A percentile compares a stretch with the other conserved stretches of the same genome.
Conservation (phyloP, 2,113 vertebrate species). For the Dromaius novaehollandiae region DNA sequence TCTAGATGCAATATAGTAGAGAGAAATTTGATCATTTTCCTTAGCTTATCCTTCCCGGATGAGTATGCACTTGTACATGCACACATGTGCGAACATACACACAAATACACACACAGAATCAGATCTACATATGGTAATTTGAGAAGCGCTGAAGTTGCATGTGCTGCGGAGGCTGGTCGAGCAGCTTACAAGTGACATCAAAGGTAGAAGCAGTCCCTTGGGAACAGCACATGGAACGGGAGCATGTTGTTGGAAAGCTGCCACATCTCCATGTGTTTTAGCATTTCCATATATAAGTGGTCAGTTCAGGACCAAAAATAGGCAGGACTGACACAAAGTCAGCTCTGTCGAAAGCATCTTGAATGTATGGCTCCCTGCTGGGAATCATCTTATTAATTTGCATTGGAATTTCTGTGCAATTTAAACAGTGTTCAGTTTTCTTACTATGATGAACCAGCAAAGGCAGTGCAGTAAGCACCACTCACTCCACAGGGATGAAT, state of each 20-base stretch:
- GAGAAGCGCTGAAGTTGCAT: background rate
- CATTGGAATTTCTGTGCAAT: background rate
- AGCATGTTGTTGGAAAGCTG: background rate
- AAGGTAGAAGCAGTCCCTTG: background rate
- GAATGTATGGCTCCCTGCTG: background rate
- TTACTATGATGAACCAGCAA: background rate
- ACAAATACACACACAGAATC: accelerated
- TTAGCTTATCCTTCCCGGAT: background rate
- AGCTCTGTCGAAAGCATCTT: background rate
- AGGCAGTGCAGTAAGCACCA: background rate
- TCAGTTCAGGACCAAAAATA: slow-evolving; percentile 18
- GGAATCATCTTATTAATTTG: background rate
- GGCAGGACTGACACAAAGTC: background rate
- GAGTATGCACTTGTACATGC: accelerated
- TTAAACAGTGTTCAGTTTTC: background rate
- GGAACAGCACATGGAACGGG: background rate
- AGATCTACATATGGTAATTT: accelerated
- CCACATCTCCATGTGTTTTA: background rate
- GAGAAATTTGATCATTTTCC: background rate
- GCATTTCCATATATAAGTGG: background rate
- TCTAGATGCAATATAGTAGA: background rate
- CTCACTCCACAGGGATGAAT: background rate
- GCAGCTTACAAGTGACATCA: background rate
- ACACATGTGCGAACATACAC: accelerated
- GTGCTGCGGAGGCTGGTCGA: background rate